These are phyloP conservation scores for Harpalus rufipes DNA, from an alignment of 2,888 invertebrate genomes.

Conservation along the genomic window DNA sequence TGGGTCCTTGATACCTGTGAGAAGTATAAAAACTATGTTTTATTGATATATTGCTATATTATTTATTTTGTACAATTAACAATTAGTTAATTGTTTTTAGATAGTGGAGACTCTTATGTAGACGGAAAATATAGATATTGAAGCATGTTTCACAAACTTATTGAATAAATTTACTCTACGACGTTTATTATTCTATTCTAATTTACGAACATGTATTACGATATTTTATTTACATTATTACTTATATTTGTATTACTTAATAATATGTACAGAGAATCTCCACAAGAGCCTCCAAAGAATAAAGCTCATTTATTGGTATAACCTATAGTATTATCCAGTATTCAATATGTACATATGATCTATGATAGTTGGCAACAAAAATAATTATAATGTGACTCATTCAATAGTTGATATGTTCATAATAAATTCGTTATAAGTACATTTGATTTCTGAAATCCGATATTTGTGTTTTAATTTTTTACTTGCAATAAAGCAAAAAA, in stretches of 20 bases:
- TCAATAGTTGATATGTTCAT: slow-evolving; percentile 62
- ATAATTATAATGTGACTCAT: slow-evolving; percentile 14
- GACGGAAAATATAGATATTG: slow-evolving; percentile 12
- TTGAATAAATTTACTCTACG: slow-evolving; percentile 30
- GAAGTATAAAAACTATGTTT: slow-evolving; percentile 66
- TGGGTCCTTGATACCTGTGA: slow-evolving; percentile 51
- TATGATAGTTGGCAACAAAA: neutral
- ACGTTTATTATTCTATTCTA: slow-evolving; percentile 30
- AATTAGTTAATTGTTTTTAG: slow-evolving; percentile 47
- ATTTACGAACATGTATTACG: slow-evolving; percentile 35
- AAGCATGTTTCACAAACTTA: slow-evolving; percentile 20
- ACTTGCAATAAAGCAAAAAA: neutral
- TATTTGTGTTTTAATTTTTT: neutral
- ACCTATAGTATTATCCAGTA: slow-evolving; percentile 40
- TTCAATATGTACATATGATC: slow-evolving; percentile 28
- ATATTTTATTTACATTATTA: slow-evolving; percentile 43
- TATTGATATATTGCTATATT: slow-evolving; percentile 38
- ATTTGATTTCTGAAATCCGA: slow-evolving; percentile 17
- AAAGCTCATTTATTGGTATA: slow-evolving; percentile 59
- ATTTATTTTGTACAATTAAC: slow-evolving; percentile 36
- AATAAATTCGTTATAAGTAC: slow-evolving; percentile 63
- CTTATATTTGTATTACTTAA: slow-evolving; percentile 13
- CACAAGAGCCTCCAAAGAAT: slow-evolving; percentile 60
- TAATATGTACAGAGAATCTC: slow-evolving; percentile 36
- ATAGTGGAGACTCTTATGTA: slow-evolving; percentile 58